phyloP scores from a whole-genome alignment of 1,140 invertebrate species.

The Rhagoletis zephyria region DNA sequence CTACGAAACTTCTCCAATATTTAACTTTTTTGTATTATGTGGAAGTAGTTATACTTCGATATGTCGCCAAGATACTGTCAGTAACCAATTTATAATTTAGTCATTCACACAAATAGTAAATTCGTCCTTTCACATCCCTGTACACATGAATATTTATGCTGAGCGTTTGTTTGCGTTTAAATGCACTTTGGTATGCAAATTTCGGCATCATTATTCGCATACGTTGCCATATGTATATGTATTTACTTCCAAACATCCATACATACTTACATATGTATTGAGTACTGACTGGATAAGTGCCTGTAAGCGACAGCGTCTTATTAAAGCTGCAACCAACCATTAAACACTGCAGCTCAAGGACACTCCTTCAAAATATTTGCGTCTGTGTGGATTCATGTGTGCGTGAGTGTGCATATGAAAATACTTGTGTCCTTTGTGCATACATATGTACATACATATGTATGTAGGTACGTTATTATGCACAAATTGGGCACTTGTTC shows the following conservation, averaged over 20 bases:
- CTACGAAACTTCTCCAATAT: too few relatives aligned
- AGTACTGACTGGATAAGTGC: slow-evolving; percentile 15
- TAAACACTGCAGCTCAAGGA: neutral
- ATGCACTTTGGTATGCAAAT: slow-evolving; percentile 27
- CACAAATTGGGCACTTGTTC: slow-evolving; percentile 50
- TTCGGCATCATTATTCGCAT: neutral
- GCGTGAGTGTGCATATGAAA: neutral
- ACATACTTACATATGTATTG: neutral
- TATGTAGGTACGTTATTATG: slow-evolving; percentile 16
- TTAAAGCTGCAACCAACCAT: slow-evolving; percentile 40
- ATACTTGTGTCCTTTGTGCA: neutral
- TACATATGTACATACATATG: neutral
- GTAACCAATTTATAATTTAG: slow-evolving; percentile 2
- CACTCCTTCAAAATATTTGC: neutral
- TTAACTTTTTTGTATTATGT: too few relatives aligned
- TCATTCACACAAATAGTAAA: neutral
- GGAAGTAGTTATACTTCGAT: too few relatives aligned
- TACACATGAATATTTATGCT: too few relatives aligned
- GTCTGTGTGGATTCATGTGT: neutral
- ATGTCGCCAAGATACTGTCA: neutral
- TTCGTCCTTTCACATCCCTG: neutral
- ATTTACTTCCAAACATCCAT: neutral
- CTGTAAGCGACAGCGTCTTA: slow-evolving; percentile 43
- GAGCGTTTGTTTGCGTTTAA: neutral
- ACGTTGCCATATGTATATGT: neutral